Conservation (phyloP, 2,888 invertebrate species). For the Mythimna pallens region DNA sequence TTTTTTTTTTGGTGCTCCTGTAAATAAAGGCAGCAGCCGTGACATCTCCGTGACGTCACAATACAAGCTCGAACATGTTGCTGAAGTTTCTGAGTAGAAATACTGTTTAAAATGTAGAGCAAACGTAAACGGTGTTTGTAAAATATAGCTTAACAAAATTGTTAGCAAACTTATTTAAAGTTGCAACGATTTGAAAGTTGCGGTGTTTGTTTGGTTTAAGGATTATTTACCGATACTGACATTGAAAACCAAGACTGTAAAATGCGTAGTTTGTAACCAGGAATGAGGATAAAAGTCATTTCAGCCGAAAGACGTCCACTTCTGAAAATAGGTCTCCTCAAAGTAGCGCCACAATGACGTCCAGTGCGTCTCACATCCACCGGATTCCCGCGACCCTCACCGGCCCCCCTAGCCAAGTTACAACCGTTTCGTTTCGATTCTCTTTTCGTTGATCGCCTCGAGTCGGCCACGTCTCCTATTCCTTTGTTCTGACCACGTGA, state of each 20-base stretch:
- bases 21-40: conserved; percentile 40
- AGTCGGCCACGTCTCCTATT: too few relatives aligned
- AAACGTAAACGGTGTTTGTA: conserved; percentile 9
- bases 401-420: too few relatives aligned
- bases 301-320: background rate
- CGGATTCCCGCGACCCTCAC: too few relatives aligned
- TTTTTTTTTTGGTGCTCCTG: background rate
- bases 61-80: conserved; percentile 39
- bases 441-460: too few relatives aligned
- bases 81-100: conserved; percentile 40
- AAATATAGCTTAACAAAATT: conserved; percentile 14
- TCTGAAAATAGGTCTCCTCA: too few relatives aligned
- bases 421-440: too few relatives aligned
- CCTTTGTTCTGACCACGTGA: too few relatives aligned
- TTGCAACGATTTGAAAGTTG: background rate
- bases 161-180: conserved; percentile 21
- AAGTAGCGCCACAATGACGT: too few relatives aligned
- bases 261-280: background rate
- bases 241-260: background rate
- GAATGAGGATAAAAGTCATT: background rate
- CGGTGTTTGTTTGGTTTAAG: background rate
- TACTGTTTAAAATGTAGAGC: conserved; percentile 35
- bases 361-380: too few relatives aligned
- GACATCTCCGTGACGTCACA: conserved; percentile 48
- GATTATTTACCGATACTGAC: background rate